Evolutionary conservation across 2,888 invertebrate species (phyloP).

Genomic region (Lysandra bellargus): DNA sequence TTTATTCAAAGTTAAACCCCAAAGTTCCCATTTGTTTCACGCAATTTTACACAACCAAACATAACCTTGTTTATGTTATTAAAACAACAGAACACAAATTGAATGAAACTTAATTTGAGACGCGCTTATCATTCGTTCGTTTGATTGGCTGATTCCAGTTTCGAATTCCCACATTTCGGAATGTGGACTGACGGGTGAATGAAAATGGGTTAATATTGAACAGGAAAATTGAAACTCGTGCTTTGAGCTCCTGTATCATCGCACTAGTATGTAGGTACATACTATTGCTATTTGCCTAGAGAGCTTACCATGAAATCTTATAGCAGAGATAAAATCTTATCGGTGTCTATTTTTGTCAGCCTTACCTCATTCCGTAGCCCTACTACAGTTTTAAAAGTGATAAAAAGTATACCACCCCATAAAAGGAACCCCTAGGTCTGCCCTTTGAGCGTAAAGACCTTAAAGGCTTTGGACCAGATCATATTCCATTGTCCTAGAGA

Average conservation of each 20-base stretch:
- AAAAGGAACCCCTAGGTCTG: too few relatives aligned
- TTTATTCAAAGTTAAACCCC: neutral
- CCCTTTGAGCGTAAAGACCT: neutral
- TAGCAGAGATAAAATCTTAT: too few relatives aligned
- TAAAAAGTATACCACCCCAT: too few relatives aligned
- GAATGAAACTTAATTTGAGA: neutral
- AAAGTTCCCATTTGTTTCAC: neutral
- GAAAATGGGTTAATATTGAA: slow-evolving; percentile 23
- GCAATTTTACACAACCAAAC: neutral
- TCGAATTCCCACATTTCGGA: neutral
- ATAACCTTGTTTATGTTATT: neutral
- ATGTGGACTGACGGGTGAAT: slow-evolving; percentile 1
- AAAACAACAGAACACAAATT: slow-evolving; percentile 4
- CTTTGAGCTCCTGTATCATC: neutral
- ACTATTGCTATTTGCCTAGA: too few relatives aligned
- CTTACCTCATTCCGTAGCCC: too few relatives aligned
- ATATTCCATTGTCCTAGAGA: neutral
- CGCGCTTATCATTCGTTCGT: neutral
- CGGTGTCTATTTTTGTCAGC: too few relatives aligned
- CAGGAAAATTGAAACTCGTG: slow-evolving; percentile 22
- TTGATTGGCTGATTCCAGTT: slow-evolving; percentile 5
- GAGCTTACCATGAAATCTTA: too few relatives aligned
- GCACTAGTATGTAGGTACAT: too few relatives aligned
- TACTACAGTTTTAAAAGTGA: too few relatives aligned
- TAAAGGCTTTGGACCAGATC: neutral